These are phyloP conservation scores for Antechinus stuartii DNA, from an alignment of 2,113 vertebrate species.

Conservation along the genomic window DNA sequence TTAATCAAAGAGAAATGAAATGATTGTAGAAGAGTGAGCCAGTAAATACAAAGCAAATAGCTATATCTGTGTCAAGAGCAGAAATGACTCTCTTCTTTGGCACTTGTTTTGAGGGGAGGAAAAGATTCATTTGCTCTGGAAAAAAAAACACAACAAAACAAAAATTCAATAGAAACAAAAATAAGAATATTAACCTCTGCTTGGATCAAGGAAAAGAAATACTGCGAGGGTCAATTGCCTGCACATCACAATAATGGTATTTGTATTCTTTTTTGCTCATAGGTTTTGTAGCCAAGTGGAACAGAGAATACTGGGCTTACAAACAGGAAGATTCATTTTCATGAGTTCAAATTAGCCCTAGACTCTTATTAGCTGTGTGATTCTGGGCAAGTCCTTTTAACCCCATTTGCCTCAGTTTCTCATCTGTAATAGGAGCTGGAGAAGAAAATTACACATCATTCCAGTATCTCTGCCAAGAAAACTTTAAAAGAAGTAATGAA, in stretches of 20 bases:
- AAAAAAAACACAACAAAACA: neutral
- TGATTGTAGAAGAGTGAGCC: neutral
- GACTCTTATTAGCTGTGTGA: no score
- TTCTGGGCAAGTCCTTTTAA: no score
- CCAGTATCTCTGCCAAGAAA: neutral
- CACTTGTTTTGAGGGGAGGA: neutral
- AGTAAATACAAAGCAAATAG: neutral
- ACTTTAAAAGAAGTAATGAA: neutral
- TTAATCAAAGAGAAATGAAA: neutral
- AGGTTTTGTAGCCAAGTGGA: neutral
- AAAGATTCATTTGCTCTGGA: neutral
- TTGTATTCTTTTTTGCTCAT: neutral
- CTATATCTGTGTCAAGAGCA: neutral
- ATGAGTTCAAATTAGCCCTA: no score
- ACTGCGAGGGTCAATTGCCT: slow-evolving; percentile 14
- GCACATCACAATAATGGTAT: neutral
- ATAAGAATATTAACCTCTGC: neutral
- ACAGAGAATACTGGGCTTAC: no score
- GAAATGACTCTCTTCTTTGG: neutral
- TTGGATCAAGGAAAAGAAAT: neutral
- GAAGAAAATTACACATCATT: neutral
- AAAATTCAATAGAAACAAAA: slow-evolving; percentile 31
- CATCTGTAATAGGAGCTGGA: neutral
- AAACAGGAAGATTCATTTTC: no score
- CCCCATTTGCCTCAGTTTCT: no score